Percentiles rank a stretch among this genome's conserved stretches.
Conservation (phyloP, 2,113 vertebrate genomes). For the Sinocyclocheilus grahami region DNA sequence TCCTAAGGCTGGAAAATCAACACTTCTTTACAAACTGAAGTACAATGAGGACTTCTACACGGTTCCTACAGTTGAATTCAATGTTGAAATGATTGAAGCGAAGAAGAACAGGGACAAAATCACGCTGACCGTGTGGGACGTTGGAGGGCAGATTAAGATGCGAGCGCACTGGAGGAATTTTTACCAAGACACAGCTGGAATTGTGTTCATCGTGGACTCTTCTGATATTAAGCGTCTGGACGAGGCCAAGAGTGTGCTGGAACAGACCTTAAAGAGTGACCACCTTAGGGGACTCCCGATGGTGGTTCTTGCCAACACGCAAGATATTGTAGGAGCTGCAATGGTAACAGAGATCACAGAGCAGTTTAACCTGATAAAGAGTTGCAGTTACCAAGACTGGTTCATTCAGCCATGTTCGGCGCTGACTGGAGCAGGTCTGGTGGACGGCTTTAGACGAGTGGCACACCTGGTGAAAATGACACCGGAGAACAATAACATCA, state of each 20-base stretch:
- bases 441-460: slow-evolving; percentile 76
- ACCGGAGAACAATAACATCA: slow-evolving; percentile 64
- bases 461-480: slow-evolving; percentile 73
- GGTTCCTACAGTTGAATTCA: slow-evolving; percentile 87
- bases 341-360: slow-evolving; percentile 83
- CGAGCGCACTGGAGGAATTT: slow-evolving; percentile 80
- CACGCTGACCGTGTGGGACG: slow-evolving; percentile 84
- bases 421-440: slow-evolving; percentile 78
- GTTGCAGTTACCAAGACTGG: slow-evolving; percentile 83
- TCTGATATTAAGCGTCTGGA: slow-evolving; percentile 75
- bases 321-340: slow-evolving; percentile 83
- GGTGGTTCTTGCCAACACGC: slow-evolving; percentile 89
- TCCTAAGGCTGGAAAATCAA: slow-evolving; percentile 93
- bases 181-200: slow-evolving; percentile 72
- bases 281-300: slow-evolving; percentile 76
- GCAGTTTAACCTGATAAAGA: slow-evolving; percentile 75
- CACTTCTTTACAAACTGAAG: slow-evolving; percentile 83
- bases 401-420: slow-evolving; percentile 91
- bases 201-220: slow-evolving; percentile 86
- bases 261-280: slow-evolving; percentile 79
- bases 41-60: slow-evolving; percentile 71
- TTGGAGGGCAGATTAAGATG: slow-evolving; percentile 89
- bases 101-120: slow-evolving; percentile 64
- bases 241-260: slow-evolving; percentile 81
- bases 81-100: slow-evolving; percentile 86